Conservation (phyloP, 2,797 vertebrate species). For the Danio tinwini region DNA sequence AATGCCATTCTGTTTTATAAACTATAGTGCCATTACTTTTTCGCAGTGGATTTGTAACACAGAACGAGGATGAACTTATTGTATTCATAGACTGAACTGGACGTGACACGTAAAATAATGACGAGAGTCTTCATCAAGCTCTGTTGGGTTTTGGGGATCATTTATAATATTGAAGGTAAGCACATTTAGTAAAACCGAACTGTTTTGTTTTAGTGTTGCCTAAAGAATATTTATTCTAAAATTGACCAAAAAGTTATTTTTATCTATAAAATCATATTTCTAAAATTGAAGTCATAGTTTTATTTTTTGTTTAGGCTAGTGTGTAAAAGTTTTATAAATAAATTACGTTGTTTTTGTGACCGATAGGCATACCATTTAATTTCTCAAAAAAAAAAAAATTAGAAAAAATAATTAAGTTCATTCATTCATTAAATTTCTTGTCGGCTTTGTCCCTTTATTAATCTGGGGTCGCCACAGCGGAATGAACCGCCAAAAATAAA, state of each 20-base stretch:
- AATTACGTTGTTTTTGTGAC: too few relatives aligned
- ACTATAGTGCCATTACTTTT: not conserved
- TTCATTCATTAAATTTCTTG: too few relatives aligned
- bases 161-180: slow-evolving; percentile 62
- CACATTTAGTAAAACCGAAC: not conserved
- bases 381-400: too few relatives aligned
- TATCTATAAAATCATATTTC: not conserved
- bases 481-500: too few relatives aligned
- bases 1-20: not conserved
- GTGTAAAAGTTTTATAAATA: too few relatives aligned
- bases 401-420: too few relatives aligned
- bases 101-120: slow-evolving; percentile 33
- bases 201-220: not conserved
- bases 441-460: too few relatives aligned
- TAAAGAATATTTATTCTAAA: not conserved
- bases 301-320: not conserved
- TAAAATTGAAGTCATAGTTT: not conserved
- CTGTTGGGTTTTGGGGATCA: slow-evolving; percentile 30
- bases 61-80: not conserved
- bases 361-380: too few relatives aligned
- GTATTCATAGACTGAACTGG: not conserved
- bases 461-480: too few relatives aligned
- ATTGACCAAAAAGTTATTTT: not conserved
- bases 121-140: slow-evolving; percentile 28
- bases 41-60: not conserved